Conservation (phyloP, 2,797 vertebrate genomes). For the Jordanella pulchra region DNA sequence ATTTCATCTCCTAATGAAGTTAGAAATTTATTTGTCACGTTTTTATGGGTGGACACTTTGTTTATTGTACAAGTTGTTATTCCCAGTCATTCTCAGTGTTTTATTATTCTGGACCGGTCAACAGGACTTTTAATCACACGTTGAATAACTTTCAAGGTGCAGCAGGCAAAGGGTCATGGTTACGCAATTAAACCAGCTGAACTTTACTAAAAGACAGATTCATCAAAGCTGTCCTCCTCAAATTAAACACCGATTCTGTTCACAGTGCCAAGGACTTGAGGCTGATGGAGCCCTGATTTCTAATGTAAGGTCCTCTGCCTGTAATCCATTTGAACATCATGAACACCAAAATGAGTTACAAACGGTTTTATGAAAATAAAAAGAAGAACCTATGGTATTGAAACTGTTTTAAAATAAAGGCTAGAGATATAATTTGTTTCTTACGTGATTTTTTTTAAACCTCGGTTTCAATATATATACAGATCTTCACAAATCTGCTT, state of each 20-base stretch:
- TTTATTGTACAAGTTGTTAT: not conserved
- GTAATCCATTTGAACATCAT: not conserved
- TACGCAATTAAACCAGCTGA: constrained; percentile 58
- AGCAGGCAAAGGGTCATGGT: constrained; percentile 70
- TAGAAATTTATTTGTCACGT: rapidly evolving
- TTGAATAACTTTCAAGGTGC: constrained; percentile 46
- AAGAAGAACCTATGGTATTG: not conserved
- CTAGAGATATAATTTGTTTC: not conserved
- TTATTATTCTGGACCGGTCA: constrained; percentile 22
- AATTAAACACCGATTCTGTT: constrained; percentile 23
- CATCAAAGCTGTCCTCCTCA: constrained; percentile 18
- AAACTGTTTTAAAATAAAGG: not conserved
- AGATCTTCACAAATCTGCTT: not conserved
- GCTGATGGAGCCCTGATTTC: not conserved
- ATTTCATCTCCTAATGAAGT: not conserved
- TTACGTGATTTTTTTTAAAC: not conserved
- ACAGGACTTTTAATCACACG: not conserved
- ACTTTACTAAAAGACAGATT: constrained; percentile 17
- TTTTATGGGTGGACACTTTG: not conserved
- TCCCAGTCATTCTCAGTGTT: not conserved
- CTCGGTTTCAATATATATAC: not conserved
- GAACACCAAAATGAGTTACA: not conserved
- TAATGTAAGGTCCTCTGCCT: not conserved
- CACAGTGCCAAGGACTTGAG: constrained; percentile 33
- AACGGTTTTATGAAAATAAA: not conserved